Base-by-base conservation (phyloP, 2,888 invertebrate species). In the Aporophyla lueneburgensis region DNA sequence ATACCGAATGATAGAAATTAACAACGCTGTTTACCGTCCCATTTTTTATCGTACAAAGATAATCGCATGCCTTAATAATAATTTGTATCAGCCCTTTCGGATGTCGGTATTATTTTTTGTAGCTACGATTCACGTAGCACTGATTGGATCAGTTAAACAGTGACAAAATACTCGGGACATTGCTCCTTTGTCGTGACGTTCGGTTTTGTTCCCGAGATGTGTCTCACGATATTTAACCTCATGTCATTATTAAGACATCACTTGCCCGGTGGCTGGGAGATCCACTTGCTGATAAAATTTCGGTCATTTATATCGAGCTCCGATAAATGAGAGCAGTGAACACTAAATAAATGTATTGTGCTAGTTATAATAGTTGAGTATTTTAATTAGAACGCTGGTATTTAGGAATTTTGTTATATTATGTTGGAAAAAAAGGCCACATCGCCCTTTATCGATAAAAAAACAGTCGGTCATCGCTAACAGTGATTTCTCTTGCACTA, bases 211-310 rank as follows among this genome's bases (percentile, higher is more conserved):
- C 90, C 89, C 90, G 83, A 95, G 96, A 96, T 96, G 92, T 92
- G 90, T 94, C 94, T 93, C 93, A 93, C 93, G 96, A 96, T 95
- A 95, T 95, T 93, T 93, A 93, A 93, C 93, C 93, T 94, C 93
- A 88, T 93, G 95, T 96, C 95, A 96, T 95, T 96, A 96, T 96
- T 95, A 96, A 96, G 96, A 96, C 96, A 94, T 96, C 96, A 95
- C 95, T 94, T 96, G 94, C 95, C 93, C 96, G 95, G 96, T 96
- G 96, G 96, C 95, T 94, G 90, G 84, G 89, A 94, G 96, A 96
- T 96, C 90, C 87, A 87, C 80, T 90, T 83, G 84, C 83, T 88
- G 96, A 96, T 96, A 94, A 95, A 88, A 93, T 91, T 92, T 93
- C 91, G 89, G 91, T 94, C 93, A 94, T 96, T 95, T 94, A 93